Conservation (phyloP, 2,113 vertebrate species). For the Podocnemis expansa region DNA sequence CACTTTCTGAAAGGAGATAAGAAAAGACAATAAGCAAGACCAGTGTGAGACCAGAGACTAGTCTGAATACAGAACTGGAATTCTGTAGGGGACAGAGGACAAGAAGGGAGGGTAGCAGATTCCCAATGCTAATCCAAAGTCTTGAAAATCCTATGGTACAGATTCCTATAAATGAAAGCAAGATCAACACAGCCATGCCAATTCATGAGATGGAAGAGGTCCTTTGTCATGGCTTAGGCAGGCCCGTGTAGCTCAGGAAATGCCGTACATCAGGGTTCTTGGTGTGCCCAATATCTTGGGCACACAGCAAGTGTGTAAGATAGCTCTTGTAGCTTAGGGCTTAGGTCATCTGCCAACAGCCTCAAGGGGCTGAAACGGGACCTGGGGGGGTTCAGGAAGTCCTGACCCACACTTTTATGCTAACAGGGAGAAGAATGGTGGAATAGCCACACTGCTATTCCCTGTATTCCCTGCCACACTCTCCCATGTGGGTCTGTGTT, state of each 20-base stretch:
- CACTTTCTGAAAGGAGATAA: slow-evolving; percentile 89
- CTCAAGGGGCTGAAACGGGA: too few relatives aligned
- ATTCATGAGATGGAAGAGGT: not conserved
- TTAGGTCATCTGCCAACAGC: too few relatives aligned
- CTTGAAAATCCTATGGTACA: not conserved
- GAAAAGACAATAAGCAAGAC: not conserved
- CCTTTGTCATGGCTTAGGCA: not conserved
- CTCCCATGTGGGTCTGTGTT: not conserved
- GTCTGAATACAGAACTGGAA: not conserved
- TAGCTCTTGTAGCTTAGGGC: not conserved
- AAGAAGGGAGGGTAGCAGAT: not conserved
- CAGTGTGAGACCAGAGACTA: not conserved
- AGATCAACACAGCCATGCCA: not conserved
- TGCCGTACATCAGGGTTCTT: not conserved
- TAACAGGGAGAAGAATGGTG: too few relatives aligned
- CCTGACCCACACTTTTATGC: too few relatives aligned
- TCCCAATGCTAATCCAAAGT: not conserved
- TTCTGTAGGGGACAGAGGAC: not conserved
- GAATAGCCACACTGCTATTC: too few relatives aligned
- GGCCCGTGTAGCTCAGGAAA: not conserved
- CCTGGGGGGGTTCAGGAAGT: too few relatives aligned
- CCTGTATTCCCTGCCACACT: not conserved
- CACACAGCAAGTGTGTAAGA: not conserved
- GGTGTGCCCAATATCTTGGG: not conserved
- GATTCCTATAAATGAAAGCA: not conserved